Base-by-base conservation (phyloP, 2,113 vertebrate species). In the Anarrhichthys ocellatus region DNA sequence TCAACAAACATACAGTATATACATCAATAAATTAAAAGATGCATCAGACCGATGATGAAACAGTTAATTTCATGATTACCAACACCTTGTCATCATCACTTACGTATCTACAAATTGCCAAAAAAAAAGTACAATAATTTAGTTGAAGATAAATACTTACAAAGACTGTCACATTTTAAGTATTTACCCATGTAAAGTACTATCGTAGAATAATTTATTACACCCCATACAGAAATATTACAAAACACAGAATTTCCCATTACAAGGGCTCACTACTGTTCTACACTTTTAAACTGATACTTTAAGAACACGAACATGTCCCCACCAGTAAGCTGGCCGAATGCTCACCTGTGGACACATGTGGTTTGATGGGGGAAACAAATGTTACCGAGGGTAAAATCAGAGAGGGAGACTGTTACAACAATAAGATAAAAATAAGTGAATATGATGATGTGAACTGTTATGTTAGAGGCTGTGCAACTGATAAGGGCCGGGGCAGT, bases 1-100 rank as follows among this genome's bases (percentile, higher is more conserved):
- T 98, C 96, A 95, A 96, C 94, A 97, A 97, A 97, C 97, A 95
- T 97, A 97, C 96, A 97, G 88, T 97, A 97, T 97, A 95, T 98
- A 98, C 97, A 99, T 96, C 95, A 97, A 99, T 97, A 98, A 98
- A 97, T 97, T 96, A 97, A 95, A 95, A 93, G 93, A 94, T 94
- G 96, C 95, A 92, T 93, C 90, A 74, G 92, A 95, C 91, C 73
- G 83, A 93, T 92, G 91, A 94, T 90, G 89, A 93, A 94, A 95
- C 94, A 92, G 84, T 94, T 93, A 92, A 94, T 94, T 92, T 86
- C 78, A 94, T 94, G 84, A 91, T 94, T 94, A 95, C 92, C 94
- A 94, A 93, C 94, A 96, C 92, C 90, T 94, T 91, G 88, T 94
- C 88, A 90, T 93, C 88, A 92, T 95, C 92, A 94, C 91, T 92